Conservation (phyloP, 2,888 invertebrate species). For the Sylvicola fuscatus region DNA sequence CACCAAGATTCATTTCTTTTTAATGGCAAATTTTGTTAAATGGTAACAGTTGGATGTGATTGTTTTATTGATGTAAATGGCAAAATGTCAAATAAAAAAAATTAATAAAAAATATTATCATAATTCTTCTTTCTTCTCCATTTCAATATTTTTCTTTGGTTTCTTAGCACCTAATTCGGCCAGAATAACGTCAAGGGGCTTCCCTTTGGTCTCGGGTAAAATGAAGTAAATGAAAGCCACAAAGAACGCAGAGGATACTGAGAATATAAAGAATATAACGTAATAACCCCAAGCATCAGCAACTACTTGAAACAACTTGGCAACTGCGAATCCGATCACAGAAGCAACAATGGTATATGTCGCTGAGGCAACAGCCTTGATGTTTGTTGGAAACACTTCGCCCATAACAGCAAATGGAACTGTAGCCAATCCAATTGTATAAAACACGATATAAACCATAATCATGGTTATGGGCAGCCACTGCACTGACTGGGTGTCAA, state of each 20-base stretch:
- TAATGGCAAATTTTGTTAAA: no score
- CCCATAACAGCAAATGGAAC: conserved; percentile 40
- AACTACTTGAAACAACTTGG: conserved; percentile 33
- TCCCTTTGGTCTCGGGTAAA: conserved; percentile 39
- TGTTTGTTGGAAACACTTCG: conserved; percentile 40
- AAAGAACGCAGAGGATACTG: conserved; percentile 28
- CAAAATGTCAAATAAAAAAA: no score
- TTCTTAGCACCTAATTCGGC: conserved; percentile 25
- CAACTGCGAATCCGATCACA: conserved; percentile 34
- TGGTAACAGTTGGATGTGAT: no score
- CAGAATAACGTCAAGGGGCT: conserved; percentile 36
- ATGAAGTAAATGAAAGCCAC: conserved; percentile 30
- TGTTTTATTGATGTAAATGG: no score
- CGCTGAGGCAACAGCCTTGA: conserved; percentile 41
- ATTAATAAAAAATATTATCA: no score
- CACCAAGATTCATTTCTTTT: no score
- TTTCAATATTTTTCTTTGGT: conserved; percentile 5
- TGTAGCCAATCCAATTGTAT: conserved; percentile 39
- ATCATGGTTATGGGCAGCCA: conserved; percentile 37
- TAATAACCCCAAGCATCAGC: conserved; percentile 30
- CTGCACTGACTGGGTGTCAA: conserved; percentile 26
- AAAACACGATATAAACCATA: conserved; percentile 37
- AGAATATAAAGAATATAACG: conserved; percentile 34
- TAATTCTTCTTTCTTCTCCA: no score
- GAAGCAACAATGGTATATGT: conserved; percentile 38